Percentiles rank a stretch among this genome's conserved stretches.
Evolutionary conservation across 2,113 vertebrate species (phyloP).

Genomic region (Pagrus major): DNA sequence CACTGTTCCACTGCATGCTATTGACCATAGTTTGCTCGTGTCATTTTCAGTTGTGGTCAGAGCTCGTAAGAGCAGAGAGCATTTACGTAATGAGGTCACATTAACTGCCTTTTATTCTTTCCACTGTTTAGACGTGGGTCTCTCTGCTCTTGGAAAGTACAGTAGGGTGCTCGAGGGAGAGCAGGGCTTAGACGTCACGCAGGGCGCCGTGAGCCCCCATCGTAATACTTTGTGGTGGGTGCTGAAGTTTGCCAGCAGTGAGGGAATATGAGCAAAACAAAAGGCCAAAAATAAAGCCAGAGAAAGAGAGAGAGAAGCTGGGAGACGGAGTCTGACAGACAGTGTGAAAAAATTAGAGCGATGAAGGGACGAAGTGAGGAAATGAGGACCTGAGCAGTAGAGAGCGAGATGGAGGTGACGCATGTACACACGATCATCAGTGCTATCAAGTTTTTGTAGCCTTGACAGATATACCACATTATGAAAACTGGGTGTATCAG

Average conservation of each 20-base stretch:
- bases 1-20: conserved; percentile 36
- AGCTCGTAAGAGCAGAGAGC: conserved; percentile 55
- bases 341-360: background rate
- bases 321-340: background rate
- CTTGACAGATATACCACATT: background rate
- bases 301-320: background rate
- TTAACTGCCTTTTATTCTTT: conserved; percentile 65
- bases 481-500: background rate
- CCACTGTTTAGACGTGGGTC: conserved; percentile 66
- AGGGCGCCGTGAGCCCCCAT: conserved; percentile 4
- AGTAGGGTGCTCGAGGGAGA: conserved; percentile 11
- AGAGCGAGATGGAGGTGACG: background rate
- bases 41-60: conserved; percentile 67
- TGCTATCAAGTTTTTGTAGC: background rate
- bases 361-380: conserved; percentile 4
- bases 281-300: background rate
- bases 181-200: conserved; percentile 18
- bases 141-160: conserved; percentile 50
- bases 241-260: conserved; percentile 1
- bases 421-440: background rate
- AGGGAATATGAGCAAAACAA: conserved; percentile 3
- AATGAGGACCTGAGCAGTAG: background rate
- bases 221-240: background rate
- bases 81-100: conserved; percentile 61
- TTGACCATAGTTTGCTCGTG: conserved; percentile 45